Evolutionary conservation across 2,797 vertebrate species (phyloP), one percentile per base, ranked within the genome.

Genomic region (Falco novaeseelandiae): DNA sequence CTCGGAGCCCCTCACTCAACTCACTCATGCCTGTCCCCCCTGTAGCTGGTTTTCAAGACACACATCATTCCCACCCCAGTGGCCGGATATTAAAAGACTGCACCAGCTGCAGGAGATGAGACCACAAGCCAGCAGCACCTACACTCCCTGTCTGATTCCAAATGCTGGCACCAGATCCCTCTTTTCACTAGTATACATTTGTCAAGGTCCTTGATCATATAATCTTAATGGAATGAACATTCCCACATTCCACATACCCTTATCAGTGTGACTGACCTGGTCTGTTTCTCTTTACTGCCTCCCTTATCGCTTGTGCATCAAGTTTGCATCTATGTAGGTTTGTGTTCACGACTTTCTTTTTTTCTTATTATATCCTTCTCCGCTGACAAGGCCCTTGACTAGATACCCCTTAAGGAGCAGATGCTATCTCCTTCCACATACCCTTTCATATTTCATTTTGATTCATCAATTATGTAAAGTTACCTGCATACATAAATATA

Each of bases 21-120:
- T 46, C 46, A 14, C 25, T 42, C 9, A 48, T 0, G 1, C 15
- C 6, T 1, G 0, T 57, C 10, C 6, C 8, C 7, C 26, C 18
- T 7, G 30, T 14, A 67, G 23, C 6, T 40, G 14, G 1, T 82
- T 66, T 76, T 61, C 0, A 3, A 12, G 70, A n/a, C 25, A 30
- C 22, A 20, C 16, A 42, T 16, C 42, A 42, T 54, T n/a, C 42
- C 42, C 42, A 42, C 42, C 42, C 42, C 16, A 42, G 42, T 42
- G 42, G 42, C 42, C 16, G 42, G 9, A 46, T 15, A 49, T 46
- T n/a, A 14, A 14, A 67, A 59, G 23, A 81, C 5, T 13, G 6
- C 23, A 17, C 6, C 5, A 5, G 18, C 15, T 61, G 12, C n/a
- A 52, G 26, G 5, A 67, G 38, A 22, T 77, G 63, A 61, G 2